Evolutionary conservation across 1,140 invertebrate species (phyloP), one percentile per base, ranked within the genome.

Genomic region (Dendroctonus valens): DNA sequence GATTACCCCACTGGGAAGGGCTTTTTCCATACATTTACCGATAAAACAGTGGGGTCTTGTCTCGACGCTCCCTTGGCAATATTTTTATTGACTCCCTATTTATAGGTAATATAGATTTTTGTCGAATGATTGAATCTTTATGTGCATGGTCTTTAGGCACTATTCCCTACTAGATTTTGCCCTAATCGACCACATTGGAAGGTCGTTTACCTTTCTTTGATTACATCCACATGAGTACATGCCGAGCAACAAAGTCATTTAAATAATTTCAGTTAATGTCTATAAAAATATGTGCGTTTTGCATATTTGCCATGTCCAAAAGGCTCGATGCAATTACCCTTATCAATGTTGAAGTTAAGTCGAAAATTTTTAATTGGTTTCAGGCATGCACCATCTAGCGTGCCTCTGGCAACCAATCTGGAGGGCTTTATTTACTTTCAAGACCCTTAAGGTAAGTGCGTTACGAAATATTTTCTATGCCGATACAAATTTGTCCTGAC

Each of bases 11-110:
- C 11, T 26, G 50, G 48, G 48, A 52, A 9, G 40, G 11, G 49
- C 8, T 52, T n/a, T 57, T 57, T 42, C 39, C 37, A 7, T n/a
- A 42, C 39, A 57, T 61, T 61, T 52, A 12, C 59, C 38, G 14
- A 52, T 51, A 61, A 61, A 61, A 61, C 38, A 61, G 59, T 52
- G 40, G 59, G 59, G 40, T 12, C 39, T 52, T 52, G 12, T 52
- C 49, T 41, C 48, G 44, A 7, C 26, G 57, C 61, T 11, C 59
- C 40, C 40, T 11, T 12, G 49, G 38, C 49, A 42, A 52, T 61
- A 15, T 52, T 61, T 61, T 52, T 61, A 61, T 61, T 61, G 48
- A 51, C 38, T 38, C 39, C 26, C 39, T 52, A 61, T 61, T 26
- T 59, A 57, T 57, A 57, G 40, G 7, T 41, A 44, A 46, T 46